Percentiles rank a stretch among this genome's conserved stretches.
phyloP scores from a whole-genome alignment of 2,888 invertebrate genomes.

The Euplagia quadripunctaria region DNA sequence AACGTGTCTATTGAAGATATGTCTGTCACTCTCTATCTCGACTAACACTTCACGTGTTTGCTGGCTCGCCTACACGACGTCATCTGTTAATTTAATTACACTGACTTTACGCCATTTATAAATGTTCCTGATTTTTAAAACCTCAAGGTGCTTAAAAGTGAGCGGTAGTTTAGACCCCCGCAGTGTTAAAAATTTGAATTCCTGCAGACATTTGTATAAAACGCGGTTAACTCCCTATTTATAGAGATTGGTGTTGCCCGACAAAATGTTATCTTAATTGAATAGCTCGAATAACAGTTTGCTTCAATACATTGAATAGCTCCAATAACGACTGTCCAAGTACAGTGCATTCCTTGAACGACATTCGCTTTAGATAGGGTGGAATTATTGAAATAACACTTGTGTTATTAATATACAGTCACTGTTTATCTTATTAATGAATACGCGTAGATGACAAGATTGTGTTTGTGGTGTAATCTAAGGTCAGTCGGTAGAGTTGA shows the following conservation, averaged over 20 bases:
- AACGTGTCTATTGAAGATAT: constrained; percentile 57
- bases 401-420: constrained; percentile 39
- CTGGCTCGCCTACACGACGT: constrained; percentile 69
- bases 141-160: constrained; percentile 11
- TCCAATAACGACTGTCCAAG: constrained; percentile 28
- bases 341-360: constrained; percentile 45
- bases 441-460: constrained; percentile 57
- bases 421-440: constrained; percentile 58
- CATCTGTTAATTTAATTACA: constrained; percentile 82
- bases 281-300: constrained; percentile 37
- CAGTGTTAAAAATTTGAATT: constrained; percentile 42
- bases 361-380: constrained; percentile 47
- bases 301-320: constrained; percentile 30
- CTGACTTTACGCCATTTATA: constrained; percentile 60
- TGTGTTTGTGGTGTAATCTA: constrained; percentile 54
- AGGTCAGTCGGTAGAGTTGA: constrained; percentile 56
- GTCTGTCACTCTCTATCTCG: constrained; percentile 68
- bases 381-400: constrained; percentile 44
- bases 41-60: constrained; percentile 64
- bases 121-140: constrained; percentile 48
- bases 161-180: constrained; percentile 34
- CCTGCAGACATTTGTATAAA: constrained; percentile 31
- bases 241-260: constrained; percentile 24
- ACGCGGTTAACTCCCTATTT: constrained; percentile 31
- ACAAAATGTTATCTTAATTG: constrained; percentile 42